Evolutionary conservation across 2,888 invertebrate genomes (phyloP).

Genomic region (Chrysodeixis includens): DNA sequence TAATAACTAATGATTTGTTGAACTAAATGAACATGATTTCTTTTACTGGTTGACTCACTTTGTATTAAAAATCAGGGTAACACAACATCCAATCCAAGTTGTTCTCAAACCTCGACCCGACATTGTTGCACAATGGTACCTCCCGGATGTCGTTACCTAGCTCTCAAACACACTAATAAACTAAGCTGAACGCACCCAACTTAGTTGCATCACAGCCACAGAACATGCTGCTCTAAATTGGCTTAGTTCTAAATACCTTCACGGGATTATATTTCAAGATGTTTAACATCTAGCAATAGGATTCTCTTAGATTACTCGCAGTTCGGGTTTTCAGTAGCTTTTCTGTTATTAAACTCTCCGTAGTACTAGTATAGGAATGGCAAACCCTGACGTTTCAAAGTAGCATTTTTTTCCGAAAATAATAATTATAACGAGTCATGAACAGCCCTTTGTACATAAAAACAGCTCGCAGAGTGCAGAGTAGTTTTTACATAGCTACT

Average conservation of each 20-base stretch:
- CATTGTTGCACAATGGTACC: neutral
- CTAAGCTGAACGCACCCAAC: conserved; percentile 2
- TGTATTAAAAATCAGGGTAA: neutral
- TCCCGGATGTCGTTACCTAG: neutral
- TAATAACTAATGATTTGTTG: too few relatives aligned
- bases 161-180: neutral
- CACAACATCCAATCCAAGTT: neutral
- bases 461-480: too few relatives aligned
- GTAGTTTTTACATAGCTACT: too few relatives aligned
- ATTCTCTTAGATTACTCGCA: too few relatives aligned
- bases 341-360: neutral
- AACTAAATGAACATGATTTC: too few relatives aligned
- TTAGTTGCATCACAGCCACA: conserved; percentile 1
- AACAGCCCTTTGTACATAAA: too few relatives aligned
- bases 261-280: neutral
- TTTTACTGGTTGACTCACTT: too few relatives aligned
- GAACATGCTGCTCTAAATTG: neutral
- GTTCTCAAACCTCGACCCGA: neutral
- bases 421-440: too few relatives aligned
- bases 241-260: neutral
- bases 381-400: too few relatives aligned
- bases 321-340: neutral
- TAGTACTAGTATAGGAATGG: too few relatives aligned
- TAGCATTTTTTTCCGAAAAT: too few relatives aligned
- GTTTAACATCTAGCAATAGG: neutral